A percentile compares a stretch with the other conserved stretches of the same genome.
These are phyloP conservation scores for Polydrusus tereticollis DNA, from an alignment of 2,888 invertebrate species.

Conservation along the genomic window DNA sequence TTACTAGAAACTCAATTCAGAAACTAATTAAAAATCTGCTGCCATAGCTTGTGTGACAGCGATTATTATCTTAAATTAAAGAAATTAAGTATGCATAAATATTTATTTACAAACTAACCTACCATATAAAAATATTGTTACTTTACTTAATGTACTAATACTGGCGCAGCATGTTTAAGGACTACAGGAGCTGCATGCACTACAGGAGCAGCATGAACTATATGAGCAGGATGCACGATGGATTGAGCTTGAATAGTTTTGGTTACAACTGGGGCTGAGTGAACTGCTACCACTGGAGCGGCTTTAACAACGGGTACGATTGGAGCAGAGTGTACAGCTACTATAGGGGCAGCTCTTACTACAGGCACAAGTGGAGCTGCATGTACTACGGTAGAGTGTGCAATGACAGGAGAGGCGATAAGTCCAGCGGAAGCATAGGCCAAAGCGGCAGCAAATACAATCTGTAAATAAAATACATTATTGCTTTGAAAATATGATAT, in stretches of 20 bases:
- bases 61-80: too few species aligned
- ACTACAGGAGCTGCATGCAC: background rate
- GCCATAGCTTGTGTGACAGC: too few species aligned
- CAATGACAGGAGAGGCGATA: constrained; percentile 29
- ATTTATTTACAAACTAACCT: constrained; percentile 7
- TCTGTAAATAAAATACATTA: constrained; percentile 5
- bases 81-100: too few species aligned
- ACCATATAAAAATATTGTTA: background rate
- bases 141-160: background rate
- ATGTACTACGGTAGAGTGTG: constrained; percentile 48
- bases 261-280: constrained; percentile 25
- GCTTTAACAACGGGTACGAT: constrained; percentile 24
- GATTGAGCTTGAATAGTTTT: constrained; percentile 40
- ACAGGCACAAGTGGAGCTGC: constrained; percentile 59
- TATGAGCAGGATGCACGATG: constrained; percentile 34
- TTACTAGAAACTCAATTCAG: too few species aligned
- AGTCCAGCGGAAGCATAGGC: constrained; percentile 11
- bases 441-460: constrained; percentile 41
- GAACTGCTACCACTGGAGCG: constrained; percentile 46
- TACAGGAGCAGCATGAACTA: constrained; percentile 56
- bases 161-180: background rate
- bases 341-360: constrained; percentile 54
- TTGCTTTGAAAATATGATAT: too few species aligned
- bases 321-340: constrained; percentile 55
- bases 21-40: too few species aligned